Evolutionary conservation across 1,140 invertebrate species (phyloP).

Genomic region (Hyposmocoma kahamanoa): DNA sequence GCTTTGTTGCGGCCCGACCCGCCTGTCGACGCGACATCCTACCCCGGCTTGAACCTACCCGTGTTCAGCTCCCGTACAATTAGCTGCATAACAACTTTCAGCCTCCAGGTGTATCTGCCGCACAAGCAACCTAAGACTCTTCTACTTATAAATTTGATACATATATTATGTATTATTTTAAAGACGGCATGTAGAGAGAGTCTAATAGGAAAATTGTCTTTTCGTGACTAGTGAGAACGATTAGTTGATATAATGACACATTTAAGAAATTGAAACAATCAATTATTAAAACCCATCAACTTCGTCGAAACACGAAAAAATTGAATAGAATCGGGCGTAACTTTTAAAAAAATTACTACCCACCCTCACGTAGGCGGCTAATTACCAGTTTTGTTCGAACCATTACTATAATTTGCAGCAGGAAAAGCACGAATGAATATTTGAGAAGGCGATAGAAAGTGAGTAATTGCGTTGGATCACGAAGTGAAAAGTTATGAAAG

Average conservation of each 20-base stretch:
- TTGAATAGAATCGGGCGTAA: slow-evolving; percentile 15
- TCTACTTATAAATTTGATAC: too few relatives aligned
- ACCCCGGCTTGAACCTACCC: slow-evolving; percentile 30
- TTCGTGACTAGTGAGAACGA: too few relatives aligned
- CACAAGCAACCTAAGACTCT: too few relatives aligned
- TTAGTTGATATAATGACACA: slow-evolving; percentile 11
- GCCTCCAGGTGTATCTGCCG: not conserved
- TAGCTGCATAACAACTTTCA: not conserved
- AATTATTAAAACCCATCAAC: slow-evolving; percentile 18
- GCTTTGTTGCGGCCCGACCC: slow-evolving; percentile 56
- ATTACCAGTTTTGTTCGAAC: slow-evolving; percentile 58
- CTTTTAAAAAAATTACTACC: slow-evolving; percentile 35
- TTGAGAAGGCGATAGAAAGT: slow-evolving; percentile 70
- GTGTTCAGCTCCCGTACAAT: slow-evolving; percentile 20
- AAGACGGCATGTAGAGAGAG: too few relatives aligned
- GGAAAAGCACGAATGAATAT: slow-evolving; percentile 70
- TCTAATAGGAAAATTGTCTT: too few relatives aligned
- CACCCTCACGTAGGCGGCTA: slow-evolving; percentile 37
- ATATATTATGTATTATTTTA: too few relatives aligned
- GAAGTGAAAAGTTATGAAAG: slow-evolving; percentile 73
- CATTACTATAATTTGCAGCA: slow-evolving; percentile 67
- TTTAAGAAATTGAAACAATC: slow-evolving; percentile 36
- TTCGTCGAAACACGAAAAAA: slow-evolving; percentile 20
- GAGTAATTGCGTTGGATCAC: slow-evolving; percentile 70
- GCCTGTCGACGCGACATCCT: slow-evolving; percentile 52